phyloP scores from a whole-genome alignment of 1,140 invertebrate species.

The Steinernema feltiae region DNA sequence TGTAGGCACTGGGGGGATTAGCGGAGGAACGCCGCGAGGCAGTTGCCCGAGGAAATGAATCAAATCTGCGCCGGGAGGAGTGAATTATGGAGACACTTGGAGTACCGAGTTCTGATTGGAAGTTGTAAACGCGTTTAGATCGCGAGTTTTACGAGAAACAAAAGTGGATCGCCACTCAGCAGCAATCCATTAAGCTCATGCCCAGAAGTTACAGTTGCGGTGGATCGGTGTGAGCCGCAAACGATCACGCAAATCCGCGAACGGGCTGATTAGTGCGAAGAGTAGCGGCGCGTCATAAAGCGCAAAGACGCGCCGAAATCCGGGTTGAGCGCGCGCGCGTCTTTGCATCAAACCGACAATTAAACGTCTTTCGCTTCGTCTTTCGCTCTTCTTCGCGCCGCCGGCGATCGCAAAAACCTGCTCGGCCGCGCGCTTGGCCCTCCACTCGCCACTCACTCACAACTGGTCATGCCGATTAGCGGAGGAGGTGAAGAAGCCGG shows the following conservation, averaged over 20 bases:
- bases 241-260: background rate
- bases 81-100: background rate
- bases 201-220: too few relatives aligned
- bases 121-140: background rate
- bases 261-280: background rate
- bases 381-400: background rate
- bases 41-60: background rate
- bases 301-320: background rate
- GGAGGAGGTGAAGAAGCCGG: background rate
- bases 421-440: background rate
- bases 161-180: too few relatives aligned
- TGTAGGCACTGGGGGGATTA: background rate
- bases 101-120: too few relatives aligned
- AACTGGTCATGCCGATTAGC: conserved; percentile 13
- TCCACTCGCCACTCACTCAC: background rate
- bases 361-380: background rate
- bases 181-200: too few relatives aligned
- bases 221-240: too few relatives aligned
- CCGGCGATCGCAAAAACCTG: background rate
- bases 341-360: background rate
- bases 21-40: background rate
- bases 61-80: background rate
- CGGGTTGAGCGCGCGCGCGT: background rate
- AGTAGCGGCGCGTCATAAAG: background rate
- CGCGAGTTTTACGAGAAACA: background rate